A percentile compares a stretch with the other conserved stretches of the same genome.
Evolutionary conservation across 1,140 invertebrate species (phyloP).

Genomic region (Philotrypesis tridentata): DNA sequence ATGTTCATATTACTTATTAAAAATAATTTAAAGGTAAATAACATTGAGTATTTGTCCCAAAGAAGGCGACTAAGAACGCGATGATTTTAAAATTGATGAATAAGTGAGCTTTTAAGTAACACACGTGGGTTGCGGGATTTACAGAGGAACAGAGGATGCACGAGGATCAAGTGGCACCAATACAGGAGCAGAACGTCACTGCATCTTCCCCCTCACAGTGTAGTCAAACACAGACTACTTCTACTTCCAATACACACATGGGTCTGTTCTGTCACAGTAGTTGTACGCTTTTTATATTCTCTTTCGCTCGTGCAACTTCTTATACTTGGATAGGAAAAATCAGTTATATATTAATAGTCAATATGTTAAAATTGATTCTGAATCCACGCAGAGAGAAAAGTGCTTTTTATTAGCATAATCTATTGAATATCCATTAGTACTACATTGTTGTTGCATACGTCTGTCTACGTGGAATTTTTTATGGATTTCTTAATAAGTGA

Average conservation of each 20-base stretch:
- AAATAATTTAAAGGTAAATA: conserved; percentile 32
- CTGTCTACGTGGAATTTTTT: conserved; percentile 39
- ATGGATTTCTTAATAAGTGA: not conserved
- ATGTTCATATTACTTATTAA: conserved; percentile 10
- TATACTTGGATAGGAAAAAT: conserved; percentile 44
- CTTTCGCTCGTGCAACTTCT: conserved; percentile 33
- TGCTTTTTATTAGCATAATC: not conserved
- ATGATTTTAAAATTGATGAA: conserved; percentile 37
- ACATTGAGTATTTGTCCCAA: not conserved
- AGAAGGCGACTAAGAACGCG: conserved; percentile 9
- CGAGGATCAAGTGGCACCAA: conserved; percentile 68
- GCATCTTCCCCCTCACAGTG: conserved; percentile 66
- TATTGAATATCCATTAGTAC: not conserved
- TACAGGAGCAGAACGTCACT: conserved; percentile 67
- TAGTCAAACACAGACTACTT: conserved; percentile 70
- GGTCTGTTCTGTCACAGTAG: conserved; percentile 73
- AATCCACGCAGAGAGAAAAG: conserved; percentile 30
- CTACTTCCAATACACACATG: conserved; percentile 70
- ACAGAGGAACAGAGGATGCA: conserved; percentile 69
- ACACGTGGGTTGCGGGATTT: conserved; percentile 71
- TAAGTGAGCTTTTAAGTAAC: conserved; percentile 61
- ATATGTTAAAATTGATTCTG: conserved; percentile 2
- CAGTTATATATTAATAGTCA: conserved; percentile 22
- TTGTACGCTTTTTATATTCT: conserved; percentile 64
- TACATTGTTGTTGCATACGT: not conserved